phyloP scores from a whole-genome alignment of 2,113 vertebrate genomes.

The Larimichthys crocea region DNA sequence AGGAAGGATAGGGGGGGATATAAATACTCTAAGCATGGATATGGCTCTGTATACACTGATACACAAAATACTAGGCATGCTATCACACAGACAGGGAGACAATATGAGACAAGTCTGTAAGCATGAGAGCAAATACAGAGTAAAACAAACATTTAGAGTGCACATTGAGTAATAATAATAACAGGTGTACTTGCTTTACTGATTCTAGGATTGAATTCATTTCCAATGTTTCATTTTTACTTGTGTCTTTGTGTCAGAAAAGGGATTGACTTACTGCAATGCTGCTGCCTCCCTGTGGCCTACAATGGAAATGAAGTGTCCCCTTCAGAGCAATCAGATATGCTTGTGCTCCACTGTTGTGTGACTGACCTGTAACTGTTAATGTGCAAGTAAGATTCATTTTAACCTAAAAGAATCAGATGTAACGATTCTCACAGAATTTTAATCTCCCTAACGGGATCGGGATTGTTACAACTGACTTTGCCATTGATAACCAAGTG shows the following conservation, averaged over 20 bases:
- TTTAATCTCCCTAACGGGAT: background rate
- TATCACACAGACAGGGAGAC: constrained; percentile 17
- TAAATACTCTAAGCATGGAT: constrained; percentile 66
- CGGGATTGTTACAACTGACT: background rate
- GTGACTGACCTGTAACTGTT: background rate
- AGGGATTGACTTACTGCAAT: background rate
- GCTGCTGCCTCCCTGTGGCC: constrained; percentile 49
- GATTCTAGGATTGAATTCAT: background rate
- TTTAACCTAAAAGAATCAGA: background rate
- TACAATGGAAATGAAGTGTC: background rate
- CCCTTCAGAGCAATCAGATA: background rate
- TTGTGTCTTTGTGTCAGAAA: background rate
- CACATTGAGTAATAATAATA: background rate
- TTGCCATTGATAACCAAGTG: background rate
- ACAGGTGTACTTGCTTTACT: background rate
- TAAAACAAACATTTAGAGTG: background rate
- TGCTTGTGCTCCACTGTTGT: background rate
- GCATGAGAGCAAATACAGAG: background rate
- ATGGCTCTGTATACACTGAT: constrained; percentile 39
- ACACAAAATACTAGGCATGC: constrained; percentile 8
- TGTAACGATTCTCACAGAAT: background rate
- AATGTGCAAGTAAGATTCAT: background rate
- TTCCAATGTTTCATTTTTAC: background rate
- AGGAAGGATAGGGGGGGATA: constrained; percentile 51
- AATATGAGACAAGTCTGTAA: background rate